Base-by-base conservation (phyloP, 2,888 invertebrate genomes). In the Bimastos eiseni region DNA sequence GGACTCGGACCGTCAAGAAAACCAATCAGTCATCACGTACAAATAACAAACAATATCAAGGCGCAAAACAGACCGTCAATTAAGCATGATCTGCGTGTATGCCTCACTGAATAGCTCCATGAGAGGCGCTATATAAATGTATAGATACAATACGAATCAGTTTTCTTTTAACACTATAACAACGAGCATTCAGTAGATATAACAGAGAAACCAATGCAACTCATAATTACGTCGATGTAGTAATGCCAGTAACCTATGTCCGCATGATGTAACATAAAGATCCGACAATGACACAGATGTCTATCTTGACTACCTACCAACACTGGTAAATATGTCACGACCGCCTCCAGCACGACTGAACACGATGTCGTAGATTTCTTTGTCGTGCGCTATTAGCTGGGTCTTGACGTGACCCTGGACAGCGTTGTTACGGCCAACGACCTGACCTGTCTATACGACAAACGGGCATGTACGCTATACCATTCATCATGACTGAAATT, bases 361-460 rank as follows among this genome's bases (percentile, higher is more conserved):
- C 91, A 99, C 99, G 93, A 99, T 99, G 95, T 99, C 99, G 95
- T 99, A 99, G n/a, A 99, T 99, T 95, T 99, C 99, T 95, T 99
- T 99, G 95, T 99, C 99, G 95, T 99, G 99, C 91, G 99, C 99
- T 93, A 99, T 99, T 33, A 99, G 96, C 95, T 99, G 99, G 0
- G 99, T 99, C 96, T 99, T 98, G 0, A 99, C 99, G 95, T 98
- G 98, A 0, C 99, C 99, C 0, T 98, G 97, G 8, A 99, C 98
- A 93, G 97, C 96, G 94, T 97, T 98, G 21, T 98, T 98, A 91
- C 98, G 96, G 0, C 99, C 98, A 92, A 99, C 96, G 91, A 97
- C 96, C 95, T 96, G 95, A 21, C 96, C 96, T 11, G 96, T 96
- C 96, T 96, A 93, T 86, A 94, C 92, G 24, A 70, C 70, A 70